Evolutionary conservation across 2,797 vertebrate genomes (phyloP), one percentile per base, ranked within the genome.

Genomic region (Perodicticus potto): DNA sequence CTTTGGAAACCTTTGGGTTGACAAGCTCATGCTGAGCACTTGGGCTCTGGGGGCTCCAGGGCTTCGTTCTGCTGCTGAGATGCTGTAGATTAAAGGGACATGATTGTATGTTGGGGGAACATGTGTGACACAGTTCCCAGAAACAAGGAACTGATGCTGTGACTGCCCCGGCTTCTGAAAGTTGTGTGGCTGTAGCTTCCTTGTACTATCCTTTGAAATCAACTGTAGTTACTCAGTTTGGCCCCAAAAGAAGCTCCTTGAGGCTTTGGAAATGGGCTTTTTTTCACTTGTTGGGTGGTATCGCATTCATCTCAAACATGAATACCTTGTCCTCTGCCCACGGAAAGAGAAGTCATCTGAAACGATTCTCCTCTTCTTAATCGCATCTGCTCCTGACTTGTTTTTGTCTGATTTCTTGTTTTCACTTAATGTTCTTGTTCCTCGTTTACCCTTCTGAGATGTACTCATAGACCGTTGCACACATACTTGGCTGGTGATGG

Each of bases 181-280:
- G 97, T 97, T 91, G 97, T 89, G 86, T 98, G 96, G 23, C 97
- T 98, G 73, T 67, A 84, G 97, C 95, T 94, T 43, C 40, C 3
- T 40, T 72, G 65, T 95, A 59, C 95, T 97, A 20, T 27, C n/a
- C 19, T 77, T 96, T 94, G 93, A 91, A 88, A 61, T 84, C 78
- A 85, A 94, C 80, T 99, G 98, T 97, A 99, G 98, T 98, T 98
- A 97, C 98, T 95, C 92, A 70, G 0, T 78, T 61, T 55, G 92
- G 97, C 98, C 98, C 98, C 98, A 97, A 98, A 98, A 98, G 98
- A 98, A 98, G 98, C 98, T 98, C 98, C 98, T 98, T 96, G 95
- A 97, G 97, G 97, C 98, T 98, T 98, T 95, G 86, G 97, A 98
- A 97, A 94, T 94, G 8, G 65, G 4, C 89, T 81, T 85, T 90